These are phyloP conservation scores for Syrista parreyssii DNA, from an alignment of 2,888 invertebrate genomes.

Conservation along the genomic window DNA sequence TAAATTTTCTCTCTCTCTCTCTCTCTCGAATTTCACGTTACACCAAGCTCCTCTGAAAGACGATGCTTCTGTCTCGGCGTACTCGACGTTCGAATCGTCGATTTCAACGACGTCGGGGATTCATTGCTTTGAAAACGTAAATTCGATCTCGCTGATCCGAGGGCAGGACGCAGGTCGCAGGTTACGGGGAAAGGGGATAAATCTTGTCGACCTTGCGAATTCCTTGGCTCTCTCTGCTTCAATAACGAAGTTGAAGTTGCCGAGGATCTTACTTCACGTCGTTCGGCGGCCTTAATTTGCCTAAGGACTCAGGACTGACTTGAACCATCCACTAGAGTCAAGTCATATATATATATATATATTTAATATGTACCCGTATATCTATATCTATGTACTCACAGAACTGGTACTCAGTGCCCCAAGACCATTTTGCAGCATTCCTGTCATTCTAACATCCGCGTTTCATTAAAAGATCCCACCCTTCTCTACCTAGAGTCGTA, in stretches of 20 bases:
- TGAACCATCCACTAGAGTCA: background rate
- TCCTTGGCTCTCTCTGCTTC: constrained; percentile 41
- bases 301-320: constrained; percentile 31
- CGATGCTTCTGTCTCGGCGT: background rate
- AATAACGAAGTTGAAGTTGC: constrained; percentile 42
- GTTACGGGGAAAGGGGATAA: no score
- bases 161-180: background rate
- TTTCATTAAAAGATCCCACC: constrained; percentile 58
- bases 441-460: constrained; percentile 58
- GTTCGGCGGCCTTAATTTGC: constrained; percentile 50
- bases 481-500: constrained; percentile 14
- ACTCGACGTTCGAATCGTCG: constrained; percentile 28
- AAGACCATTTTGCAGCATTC: constrained; percentile 58
- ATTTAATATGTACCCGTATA: background rate
- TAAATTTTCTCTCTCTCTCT: constrained; percentile 47
- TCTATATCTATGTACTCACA: constrained; percentile 11
- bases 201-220: constrained; percentile 30
- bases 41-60: background rate
- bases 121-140: background rate
- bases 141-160: background rate
- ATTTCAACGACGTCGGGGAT: background rate
- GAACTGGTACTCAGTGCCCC: constrained; percentile 40
- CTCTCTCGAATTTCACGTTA: background rate
- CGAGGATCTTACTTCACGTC: constrained; percentile 15
- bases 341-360: background rate